These are phyloP conservation scores for Eupithecia tripunctaria DNA, from an alignment of 2,888 invertebrate genomes.

Conservation along the genomic window DNA sequence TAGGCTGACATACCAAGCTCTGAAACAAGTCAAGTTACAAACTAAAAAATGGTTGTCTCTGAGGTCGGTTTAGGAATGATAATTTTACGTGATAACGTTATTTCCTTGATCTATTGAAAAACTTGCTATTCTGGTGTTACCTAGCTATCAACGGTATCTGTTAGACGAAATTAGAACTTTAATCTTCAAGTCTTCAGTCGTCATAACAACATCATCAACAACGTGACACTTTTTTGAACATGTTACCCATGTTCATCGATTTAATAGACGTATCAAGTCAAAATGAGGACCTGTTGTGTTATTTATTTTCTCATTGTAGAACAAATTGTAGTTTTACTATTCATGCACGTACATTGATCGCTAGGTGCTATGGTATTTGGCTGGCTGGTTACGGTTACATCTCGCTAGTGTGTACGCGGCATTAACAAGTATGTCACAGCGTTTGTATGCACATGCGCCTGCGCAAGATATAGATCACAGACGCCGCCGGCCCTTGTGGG, in stretches of 20 bases:
- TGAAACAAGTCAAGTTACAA: not conserved
- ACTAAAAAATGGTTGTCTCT: not conserved
- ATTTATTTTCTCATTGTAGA: not conserved
- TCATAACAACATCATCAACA: too few species aligned
- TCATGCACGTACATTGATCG: not conserved
- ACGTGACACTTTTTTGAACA: too few species aligned
- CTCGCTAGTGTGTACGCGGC: not conserved
- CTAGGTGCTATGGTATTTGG: not conserved
- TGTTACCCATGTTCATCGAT: too few species aligned
- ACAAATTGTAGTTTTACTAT: not conserved
- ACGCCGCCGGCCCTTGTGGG: slow-evolving; percentile 60
- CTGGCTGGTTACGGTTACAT: not conserved
- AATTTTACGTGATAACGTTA: too few species aligned
- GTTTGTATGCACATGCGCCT: slow-evolving; percentile 52
- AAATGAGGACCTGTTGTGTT: too few species aligned
- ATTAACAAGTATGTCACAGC: slow-evolving; percentile 25
- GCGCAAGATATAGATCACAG: slow-evolving; percentile 63
- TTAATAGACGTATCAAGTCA: too few species aligned
- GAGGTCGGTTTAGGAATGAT: too few species aligned
- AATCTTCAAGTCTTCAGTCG: too few species aligned
- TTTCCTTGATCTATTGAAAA: too few species aligned
- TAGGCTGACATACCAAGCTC: not conserved
- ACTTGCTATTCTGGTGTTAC: too few species aligned
- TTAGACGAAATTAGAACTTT: too few species aligned
- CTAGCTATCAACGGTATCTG: too few species aligned